These are phyloP conservation scores for Malurus cyaneus DNA, from an alignment of 2,113 vertebrate species.

Conservation along the genomic window DNA sequence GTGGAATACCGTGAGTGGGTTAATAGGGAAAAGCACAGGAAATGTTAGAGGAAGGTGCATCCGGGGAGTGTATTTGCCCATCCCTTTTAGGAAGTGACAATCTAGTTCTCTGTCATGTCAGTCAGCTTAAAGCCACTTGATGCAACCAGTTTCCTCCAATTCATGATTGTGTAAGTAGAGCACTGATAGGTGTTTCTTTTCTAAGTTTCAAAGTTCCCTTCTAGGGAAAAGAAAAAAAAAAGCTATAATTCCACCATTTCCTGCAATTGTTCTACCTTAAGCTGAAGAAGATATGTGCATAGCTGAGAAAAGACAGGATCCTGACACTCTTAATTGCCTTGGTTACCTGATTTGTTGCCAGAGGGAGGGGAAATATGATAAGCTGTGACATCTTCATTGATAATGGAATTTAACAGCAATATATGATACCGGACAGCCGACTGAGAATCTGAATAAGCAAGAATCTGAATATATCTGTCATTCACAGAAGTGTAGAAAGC, in stretches of 20 bases:
- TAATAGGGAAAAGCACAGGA: conserved; percentile 63
- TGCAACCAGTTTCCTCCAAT: conserved; percentile 75
- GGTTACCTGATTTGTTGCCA: conserved; percentile 68
- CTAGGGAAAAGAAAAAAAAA: conserved; percentile 66
- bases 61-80: conserved; percentile 71
- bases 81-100: conserved; percentile 73
- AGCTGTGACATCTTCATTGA: conserved; percentile 29
- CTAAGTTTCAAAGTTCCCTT: conserved; percentile 71
- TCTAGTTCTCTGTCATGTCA: conserved; percentile 69
- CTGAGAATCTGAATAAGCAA: neutral
- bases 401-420: conserved; percentile 71
- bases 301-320: conserved; percentile 74
- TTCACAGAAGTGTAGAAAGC: neutral
- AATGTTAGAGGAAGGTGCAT: conserved; percentile 73
- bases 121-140: conserved; percentile 64
- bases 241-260: conserved; percentile 77
- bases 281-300: conserved; percentile 72
- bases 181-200: conserved; percentile 65
- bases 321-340: conserved; percentile 72
- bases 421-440: neutral
- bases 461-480: neutral
- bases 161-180: conserved; percentile 70
- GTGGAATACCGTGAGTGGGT: conserved; percentile 2
- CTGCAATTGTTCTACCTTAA: conserved; percentile 80
- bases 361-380: neutral